These are phyloP conservation scores for Bradypodion pumilum DNA, from an alignment of 2,797 vertebrate genomes.

Conservation along the genomic window DNA sequence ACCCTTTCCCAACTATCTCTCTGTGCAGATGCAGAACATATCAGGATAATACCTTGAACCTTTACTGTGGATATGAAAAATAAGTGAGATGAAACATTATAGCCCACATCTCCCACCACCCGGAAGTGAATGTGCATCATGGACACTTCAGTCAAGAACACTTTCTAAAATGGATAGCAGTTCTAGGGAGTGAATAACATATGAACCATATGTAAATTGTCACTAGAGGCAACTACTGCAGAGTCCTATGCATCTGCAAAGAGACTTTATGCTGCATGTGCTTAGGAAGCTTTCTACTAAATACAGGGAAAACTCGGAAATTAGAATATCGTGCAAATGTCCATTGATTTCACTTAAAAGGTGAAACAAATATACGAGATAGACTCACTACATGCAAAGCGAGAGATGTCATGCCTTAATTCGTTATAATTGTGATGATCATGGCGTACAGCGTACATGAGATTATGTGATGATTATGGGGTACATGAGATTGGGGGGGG, in stretches of 20 bases:
- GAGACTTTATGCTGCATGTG: too few species aligned
- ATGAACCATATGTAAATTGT: not conserved
- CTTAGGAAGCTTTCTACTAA: not conserved
- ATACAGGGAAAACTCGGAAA: too few species aligned
- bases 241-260: not conserved
- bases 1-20: not conserved
- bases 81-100: not conserved
- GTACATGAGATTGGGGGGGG: too few species aligned
- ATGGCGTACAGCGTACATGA: too few species aligned
- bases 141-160: not conserved
- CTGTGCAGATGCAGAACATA: not conserved
- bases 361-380: too few species aligned
- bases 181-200: not conserved
- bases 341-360: too few species aligned
- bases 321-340: too few species aligned
- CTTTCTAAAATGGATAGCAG: not conserved
- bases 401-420: too few species aligned
- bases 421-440: too few species aligned
- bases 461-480: too few species aligned
- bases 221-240: not conserved
- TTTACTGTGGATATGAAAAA: not conserved
- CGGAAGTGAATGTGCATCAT: not conserved
- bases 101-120: not conserved
- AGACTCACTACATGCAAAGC: too few species aligned
- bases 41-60: not conserved